phyloP scores from a whole-genome alignment of 2,797 vertebrate species.

The Neosilurus hyrtlii region DNA sequence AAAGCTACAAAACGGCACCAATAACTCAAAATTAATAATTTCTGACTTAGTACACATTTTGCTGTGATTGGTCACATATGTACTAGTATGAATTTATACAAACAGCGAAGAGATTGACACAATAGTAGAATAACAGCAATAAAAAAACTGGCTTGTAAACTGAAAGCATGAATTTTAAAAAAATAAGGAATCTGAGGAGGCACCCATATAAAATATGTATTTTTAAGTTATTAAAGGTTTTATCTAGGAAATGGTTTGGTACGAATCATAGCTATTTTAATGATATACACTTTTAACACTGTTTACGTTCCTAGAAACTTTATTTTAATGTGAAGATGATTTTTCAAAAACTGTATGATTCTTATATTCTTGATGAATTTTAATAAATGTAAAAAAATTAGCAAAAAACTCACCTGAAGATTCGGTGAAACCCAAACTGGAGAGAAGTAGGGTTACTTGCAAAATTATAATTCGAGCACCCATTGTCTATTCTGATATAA shows the following conservation, averaged over 20 bases:
- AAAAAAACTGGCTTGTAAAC: too few relatives aligned
- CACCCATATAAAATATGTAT: too few relatives aligned
- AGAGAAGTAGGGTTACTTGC: background rate
- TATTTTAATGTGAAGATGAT: background rate
- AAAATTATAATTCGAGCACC: background rate
- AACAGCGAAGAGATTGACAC: background rate
- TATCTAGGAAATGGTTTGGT: background rate
- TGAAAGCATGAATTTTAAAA: background rate
- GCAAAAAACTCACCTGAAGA: background rate
- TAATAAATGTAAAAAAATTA: background rate
- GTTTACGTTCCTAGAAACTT: background rate
- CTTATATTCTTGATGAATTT: background rate
- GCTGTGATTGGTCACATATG: too few relatives aligned
- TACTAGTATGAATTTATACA: background rate
- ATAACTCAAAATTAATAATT: too few relatives aligned
- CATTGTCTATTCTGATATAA: background rate
- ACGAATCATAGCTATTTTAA: background rate
- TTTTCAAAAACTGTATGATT: background rate
- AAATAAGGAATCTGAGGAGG: too few relatives aligned
- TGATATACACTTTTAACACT: background rate
- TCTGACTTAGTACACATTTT: too few relatives aligned
- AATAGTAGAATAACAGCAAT: background rate
- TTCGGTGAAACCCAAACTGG: background rate
- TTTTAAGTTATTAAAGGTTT: background rate
- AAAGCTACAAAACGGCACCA: too few relatives aligned